Evolutionary conservation across 2,113 vertebrate genomes (phyloP).

Genomic region (Carassius gibelio): DNA sequence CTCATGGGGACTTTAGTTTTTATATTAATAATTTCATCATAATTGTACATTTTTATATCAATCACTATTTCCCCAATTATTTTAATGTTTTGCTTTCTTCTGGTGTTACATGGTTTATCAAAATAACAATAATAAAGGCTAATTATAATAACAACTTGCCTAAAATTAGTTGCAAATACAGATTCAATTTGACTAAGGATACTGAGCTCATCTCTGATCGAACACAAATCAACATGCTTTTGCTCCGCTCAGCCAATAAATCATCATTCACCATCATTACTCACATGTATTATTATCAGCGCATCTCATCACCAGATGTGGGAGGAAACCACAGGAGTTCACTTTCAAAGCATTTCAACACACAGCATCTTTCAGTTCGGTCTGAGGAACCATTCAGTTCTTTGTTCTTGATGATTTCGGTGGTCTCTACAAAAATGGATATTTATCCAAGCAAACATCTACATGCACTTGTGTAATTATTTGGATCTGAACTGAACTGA

Average conservation of each 20-base stretch:
- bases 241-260: neutral
- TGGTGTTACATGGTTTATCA: neutral
- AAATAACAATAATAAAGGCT: too few relatives aligned
- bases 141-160: neutral
- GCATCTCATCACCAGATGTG: slow-evolving; percentile 55
- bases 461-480: neutral
- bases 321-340: slow-evolving; percentile 33
- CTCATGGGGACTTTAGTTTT: too few relatives aligned
- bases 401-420: neutral
- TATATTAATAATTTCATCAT: too few relatives aligned
- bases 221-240: neutral
- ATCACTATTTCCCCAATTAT: too few relatives aligned
- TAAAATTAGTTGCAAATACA: neutral
- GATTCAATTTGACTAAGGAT: neutral
- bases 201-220: neutral
- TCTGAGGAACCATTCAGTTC: neutral
- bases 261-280: neutral
- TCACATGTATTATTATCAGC: neutral
- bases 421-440: slow-evolving; percentile 4
- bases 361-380: neutral
- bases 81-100: neutral
- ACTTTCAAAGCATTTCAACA: slow-evolving; percentile 33
- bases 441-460: neutral
- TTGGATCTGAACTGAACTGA: neutral
- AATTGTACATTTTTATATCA: too few relatives aligned